Evolutionary conservation across 1,140 invertebrate genomes (phyloP), one percentile per base, ranked within the genome.

Genomic region (Hylaeus anthracinus): DNA sequence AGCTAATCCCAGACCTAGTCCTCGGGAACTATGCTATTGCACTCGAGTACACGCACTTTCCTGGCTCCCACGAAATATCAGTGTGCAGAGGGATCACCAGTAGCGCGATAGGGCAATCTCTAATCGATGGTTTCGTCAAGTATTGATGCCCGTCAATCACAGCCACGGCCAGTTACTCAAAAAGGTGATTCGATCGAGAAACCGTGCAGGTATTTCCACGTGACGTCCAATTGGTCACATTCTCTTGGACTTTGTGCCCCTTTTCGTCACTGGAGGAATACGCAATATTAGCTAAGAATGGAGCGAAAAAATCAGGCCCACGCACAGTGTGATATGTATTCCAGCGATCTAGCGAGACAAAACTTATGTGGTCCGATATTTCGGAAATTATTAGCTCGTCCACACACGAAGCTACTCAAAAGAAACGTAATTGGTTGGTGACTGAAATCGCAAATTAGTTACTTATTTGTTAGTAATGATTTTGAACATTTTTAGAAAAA

Each of bases 261-360:
- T 10, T 72, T 56, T 14, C 10, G 4, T 8, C 12, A 43, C 6
- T n/a, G 8, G 45, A 55, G 3, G 15, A 53, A 78, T 43, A 70
- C 55, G 12, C 60, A 72, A 85, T 39, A 84, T 72, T 15, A 45
- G 8, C 71, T 53, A 14, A 39, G 37, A 72, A 55, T 81, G 81
- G 82, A 86, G 83, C 73, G 72, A 85, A 86, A 79, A 89, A 84
- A 69, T 64, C 87, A 26, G 26, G 26, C 26, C 0, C 26, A 26
- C 26, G 26, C 26, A 26, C 26, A 26, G 26, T 26, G 26, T 26
- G 26, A 26, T 26, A 26, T 26, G 26, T 26, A 26, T 26, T 26
- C 26, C 26, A 26, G 26, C 26, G 26, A 26, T 26, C 26, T 26
- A 26, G 26, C 26, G 26, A 26, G 26, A 26, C 26, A 26, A 26